Base-by-base conservation (phyloP, 92 coral and sea anemone genomes). In the Porites rus region DNA sequence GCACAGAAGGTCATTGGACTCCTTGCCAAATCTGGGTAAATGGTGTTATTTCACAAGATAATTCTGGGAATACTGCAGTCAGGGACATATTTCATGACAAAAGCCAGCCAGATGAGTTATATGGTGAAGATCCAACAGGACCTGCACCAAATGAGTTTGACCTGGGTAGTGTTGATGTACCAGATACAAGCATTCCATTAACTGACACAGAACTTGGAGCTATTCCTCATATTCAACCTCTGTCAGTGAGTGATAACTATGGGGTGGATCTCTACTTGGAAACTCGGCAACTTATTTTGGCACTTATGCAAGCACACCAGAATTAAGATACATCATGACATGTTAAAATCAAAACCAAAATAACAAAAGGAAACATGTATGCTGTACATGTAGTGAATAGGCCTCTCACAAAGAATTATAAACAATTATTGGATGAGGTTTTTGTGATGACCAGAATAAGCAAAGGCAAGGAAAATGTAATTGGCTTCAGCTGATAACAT, bases 111-210 rank as follows among this genome's bases (percentile, higher is more conserved):
- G 16, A 60, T 21, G 17, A 56, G 43, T 50, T 53, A 53, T 53
- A 53, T 53, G 59, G 59, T 53, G 59, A 53, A 53, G 59, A 53
- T 51, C 86, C 86, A 69, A 31, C 17, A 68, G 86, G 86, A 50
- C 86, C 86, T 67, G 25, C 75, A 66, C 75, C 85, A 12, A 80
- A 80, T 80, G 85, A 80, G 65, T 81, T 81, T 81, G 86, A 70
- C 58, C 58, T 53, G 58, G 86, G 86, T 82, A 69, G 69, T 54
- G 78, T 82, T n/a, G 86, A 82, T 7, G 69, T 82, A 75, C 86
- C 78, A 69, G 86, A 82, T 51, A 82, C 78, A 82, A 69, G 3
- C 19, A 58, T 82, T 21, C 66, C 86, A 52, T 20, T 82, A 75
- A 82, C 24, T 82, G 78, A 54, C 53, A 21, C 54, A 24, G 60